Percentiles rank a stretch among this genome's conserved stretches.
phyloP scores from a whole-genome alignment of 2,113 vertebrate species.

The Pipa parva region DNA sequence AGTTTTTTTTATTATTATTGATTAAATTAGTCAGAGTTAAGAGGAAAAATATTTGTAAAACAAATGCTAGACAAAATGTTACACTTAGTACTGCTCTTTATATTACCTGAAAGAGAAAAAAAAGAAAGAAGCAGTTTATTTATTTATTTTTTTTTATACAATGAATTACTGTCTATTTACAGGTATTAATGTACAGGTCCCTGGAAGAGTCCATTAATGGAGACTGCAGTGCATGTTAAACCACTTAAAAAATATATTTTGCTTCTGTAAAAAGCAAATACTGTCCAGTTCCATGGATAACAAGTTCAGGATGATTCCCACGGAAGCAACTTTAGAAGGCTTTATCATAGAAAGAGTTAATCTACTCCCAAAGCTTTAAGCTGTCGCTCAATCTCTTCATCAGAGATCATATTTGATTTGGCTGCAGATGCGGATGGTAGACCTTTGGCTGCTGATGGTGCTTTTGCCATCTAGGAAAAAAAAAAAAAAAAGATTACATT shows the following conservation, averaged over 20 bases:
- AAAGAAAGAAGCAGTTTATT: not conserved
- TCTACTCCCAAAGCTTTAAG: constrained; percentile 91
- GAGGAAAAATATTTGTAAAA: not conserved
- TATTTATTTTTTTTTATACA: constrained; percentile 24
- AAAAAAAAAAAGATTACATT: no score
- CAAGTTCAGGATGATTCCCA: constrained; percentile 16
- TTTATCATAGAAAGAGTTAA: constrained; percentile 54
- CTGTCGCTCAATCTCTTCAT: constrained; percentile 95
- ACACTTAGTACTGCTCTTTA: constrained; percentile 8
- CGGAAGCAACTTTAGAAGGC: constrained; percentile 42
- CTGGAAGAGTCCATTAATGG: constrained; percentile 5
- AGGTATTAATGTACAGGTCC: constrained; percentile 18
- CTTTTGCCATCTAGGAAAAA: constrained; percentile 94
- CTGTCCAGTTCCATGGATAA: not conserved
- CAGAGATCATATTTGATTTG: constrained; percentile 77
- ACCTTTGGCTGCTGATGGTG: constrained; percentile 80
- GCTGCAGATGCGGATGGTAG: constrained; percentile 77
- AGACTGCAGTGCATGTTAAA: not conserved
- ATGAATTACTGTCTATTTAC: constrained; percentile 26
- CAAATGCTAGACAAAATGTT: not conserved
- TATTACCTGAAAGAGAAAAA: constrained; percentile 37
- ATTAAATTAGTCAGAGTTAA: no score
- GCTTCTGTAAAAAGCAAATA: constrained; percentile 51
- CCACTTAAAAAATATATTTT: constrained; percentile 48
- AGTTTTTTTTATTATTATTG: not conserved